Evolutionary conservation across 2,113 vertebrate species (phyloP).

Genomic region (Podarcis raffonei): DNA sequence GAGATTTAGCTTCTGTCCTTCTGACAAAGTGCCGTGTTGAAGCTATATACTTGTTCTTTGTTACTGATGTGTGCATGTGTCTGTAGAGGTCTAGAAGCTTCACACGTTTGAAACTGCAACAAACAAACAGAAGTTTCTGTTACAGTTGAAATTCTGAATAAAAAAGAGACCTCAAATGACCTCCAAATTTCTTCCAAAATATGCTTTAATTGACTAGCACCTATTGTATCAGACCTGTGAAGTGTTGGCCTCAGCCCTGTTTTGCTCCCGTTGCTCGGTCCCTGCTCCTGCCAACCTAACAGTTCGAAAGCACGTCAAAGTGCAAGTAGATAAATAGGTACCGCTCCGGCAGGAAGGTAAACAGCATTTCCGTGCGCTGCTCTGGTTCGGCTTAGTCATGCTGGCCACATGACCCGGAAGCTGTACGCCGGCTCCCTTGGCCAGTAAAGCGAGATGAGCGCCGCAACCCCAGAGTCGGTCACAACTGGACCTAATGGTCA

Average conservation of each 20-base stretch:
- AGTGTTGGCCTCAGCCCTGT: neutral
- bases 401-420: too few relatives aligned
- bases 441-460: too few relatives aligned
- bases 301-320: too few relatives aligned
- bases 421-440: too few relatives aligned
- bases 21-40: neutral
- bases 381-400: too few relatives aligned
- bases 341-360: too few relatives aligned
- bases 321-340: too few relatives aligned
- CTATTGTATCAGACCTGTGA: neutral
- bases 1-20: conserved; percentile 47
- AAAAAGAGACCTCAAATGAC: neutral
- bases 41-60: neutral
- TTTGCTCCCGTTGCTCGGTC: neutral
- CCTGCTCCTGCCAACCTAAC: too few relatives aligned
- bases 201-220: neutral
- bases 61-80: neutral
- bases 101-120: neutral
- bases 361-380: too few relatives aligned
- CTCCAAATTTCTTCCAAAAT: neutral
- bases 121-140: neutral
- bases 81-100: neutral
- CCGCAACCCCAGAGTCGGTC: too few relatives aligned
- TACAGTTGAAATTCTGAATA: neutral
- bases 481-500: too few relatives aligned